Evolutionary conservation across 2,113 vertebrate genomes (phyloP), one percentile per base, ranked within the genome.

Genomic region (Aphelocoma coerulescens): DNA sequence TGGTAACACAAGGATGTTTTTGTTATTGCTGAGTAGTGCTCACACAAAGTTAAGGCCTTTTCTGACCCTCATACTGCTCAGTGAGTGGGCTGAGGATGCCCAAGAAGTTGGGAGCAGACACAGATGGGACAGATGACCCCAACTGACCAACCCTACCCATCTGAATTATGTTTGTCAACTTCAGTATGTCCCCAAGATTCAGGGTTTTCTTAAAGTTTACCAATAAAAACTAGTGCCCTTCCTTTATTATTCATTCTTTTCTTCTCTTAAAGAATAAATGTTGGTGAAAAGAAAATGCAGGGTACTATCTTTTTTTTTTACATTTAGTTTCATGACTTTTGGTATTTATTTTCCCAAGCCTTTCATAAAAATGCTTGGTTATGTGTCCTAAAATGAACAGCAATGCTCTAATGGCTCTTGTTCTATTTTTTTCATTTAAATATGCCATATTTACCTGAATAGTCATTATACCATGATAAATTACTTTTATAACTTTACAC

Each of bases 21-120:
- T 32, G 8, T 23, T 48, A 28, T 13, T 67, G n/a, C 12, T 51
- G 11, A 62, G 8, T n/a, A 27, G 24, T 6, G 3, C 16, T 82
- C 21, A 16, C 16, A 54, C 13, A 41, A 52, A 68, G 6, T 26
- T 44, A 52, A 67, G 19, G 33, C 19, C 21, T 61, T 68, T 75
- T 41, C 24, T 18, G 28, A 9, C 6, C 28, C 13, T n/a, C 10
- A 5, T 23, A 12, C 9, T 0, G 2, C 55, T 13, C n/a, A 35
- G 20, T 24, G 21, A 41, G 39, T 46, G 19, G 3, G 3, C n/a
- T 78, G 15, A 13, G 39, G 4, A 1, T 24, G 28, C 55, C 48
- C 0, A 0, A 48, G 20, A 48, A 62, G 4, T 41, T 55, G 57
- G 23, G 13, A 62, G 41, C 4, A 6, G 19, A 11, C 39, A 54